Evolutionary conservation across 1,140 invertebrate genomes (phyloP).

Genomic region (Nebria ingens): DNA sequence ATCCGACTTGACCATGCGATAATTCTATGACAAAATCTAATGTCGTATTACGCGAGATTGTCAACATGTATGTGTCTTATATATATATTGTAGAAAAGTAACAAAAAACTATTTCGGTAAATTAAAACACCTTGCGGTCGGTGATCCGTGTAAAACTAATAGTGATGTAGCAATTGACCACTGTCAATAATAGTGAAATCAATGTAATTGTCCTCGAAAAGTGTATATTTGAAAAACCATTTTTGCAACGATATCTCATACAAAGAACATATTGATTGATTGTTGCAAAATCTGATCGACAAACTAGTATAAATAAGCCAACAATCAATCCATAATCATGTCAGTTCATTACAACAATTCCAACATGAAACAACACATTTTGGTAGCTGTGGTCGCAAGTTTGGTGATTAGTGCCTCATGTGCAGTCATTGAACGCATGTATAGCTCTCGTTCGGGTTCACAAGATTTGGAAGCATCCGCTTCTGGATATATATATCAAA

Average conservation of each 20-base stretch:
- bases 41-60: no score
- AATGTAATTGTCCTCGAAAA: constrained; percentile 1
- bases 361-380: neutral
- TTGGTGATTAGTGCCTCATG: neutral
- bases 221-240: neutral
- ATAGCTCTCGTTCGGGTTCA: neutral
- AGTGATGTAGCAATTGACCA: neutral
- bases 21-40: no score
- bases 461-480: constrained; percentile 20
- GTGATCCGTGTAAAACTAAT: constrained; percentile 3
- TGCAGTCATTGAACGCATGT: neutral
- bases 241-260: neutral
- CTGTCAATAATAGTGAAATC: constrained; percentile 6
- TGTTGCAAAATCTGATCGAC: neutral
- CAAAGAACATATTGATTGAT: no score
- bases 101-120: neutral
- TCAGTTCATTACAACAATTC: neutral
- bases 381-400: neutral
- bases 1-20: no score
- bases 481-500: constrained; percentile 19
- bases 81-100: no score
- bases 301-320: neutral
- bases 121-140: neutral
- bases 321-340: neutral
- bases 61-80: no score